Conservation (phyloP, 2,113 vertebrate genomes). For the Leptocoma aspasia region DNA sequence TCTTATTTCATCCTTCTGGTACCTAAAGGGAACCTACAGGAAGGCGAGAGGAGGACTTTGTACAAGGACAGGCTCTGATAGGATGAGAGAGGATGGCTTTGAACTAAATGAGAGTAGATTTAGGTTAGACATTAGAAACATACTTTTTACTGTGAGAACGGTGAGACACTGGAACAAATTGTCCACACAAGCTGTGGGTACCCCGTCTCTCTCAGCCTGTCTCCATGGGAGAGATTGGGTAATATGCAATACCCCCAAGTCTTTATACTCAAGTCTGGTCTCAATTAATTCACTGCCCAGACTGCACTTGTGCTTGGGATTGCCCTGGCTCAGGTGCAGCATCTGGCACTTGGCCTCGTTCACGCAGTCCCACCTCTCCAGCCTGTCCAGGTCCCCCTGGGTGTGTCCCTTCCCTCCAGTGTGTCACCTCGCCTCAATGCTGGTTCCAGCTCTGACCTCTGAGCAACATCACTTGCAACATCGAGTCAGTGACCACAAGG, state of each 20-base stretch:
- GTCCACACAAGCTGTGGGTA: not conserved
- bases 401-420: not conserved
- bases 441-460: not conserved
- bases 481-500: rapidly evolving
- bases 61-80: not conserved
- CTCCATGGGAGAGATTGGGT: not conserved
- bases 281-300: no score
- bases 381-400: no score
- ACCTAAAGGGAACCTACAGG: no score
- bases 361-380: rapidly evolving
- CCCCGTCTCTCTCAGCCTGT: not conserved
- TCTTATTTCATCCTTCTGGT: not conserved
- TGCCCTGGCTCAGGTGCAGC: not conserved
- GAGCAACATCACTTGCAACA: not conserved
- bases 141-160: not conserved
- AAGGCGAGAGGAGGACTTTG: not conserved
- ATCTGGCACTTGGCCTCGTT: not conserved
- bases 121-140: not conserved
- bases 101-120: not conserved
- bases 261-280: no score
- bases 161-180: not conserved
- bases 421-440: no score
- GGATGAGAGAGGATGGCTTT: not conserved
- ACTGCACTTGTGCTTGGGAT: not conserved
- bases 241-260: not conserved